Percentiles rank a stretch among this genome's conserved stretches.
phyloP scores from a whole-genome alignment of 2,797 vertebrate species.

The Tapera naevia region DNA sequence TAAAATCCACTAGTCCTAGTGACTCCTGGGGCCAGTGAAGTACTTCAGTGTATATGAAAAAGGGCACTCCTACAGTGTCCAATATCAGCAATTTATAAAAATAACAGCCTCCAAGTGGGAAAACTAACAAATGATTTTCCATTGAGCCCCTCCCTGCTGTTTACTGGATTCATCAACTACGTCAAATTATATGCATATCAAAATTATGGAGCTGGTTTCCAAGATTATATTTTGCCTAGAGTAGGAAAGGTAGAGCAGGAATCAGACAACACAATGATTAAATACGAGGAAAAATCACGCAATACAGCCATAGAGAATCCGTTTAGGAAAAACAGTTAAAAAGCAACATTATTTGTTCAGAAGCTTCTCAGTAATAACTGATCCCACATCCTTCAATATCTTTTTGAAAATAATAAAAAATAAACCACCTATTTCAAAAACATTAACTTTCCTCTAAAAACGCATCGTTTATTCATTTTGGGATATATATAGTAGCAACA shows the following conservation, averaged over 20 bases:
- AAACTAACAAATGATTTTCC: slow-evolving; percentile 77
- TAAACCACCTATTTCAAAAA: background rate
- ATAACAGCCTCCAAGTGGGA: slow-evolving; percentile 75
- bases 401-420: background rate
- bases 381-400: background rate
- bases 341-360: background rate
- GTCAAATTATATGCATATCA: slow-evolving; percentile 64
- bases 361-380: background rate
- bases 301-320: background rate
- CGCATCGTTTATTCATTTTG: background rate
- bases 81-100: slow-evolving; percentile 79
- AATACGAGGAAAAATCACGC: background rate
- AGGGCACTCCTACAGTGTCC: slow-evolving; percentile 77
- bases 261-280: background rate
- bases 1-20: slow-evolving; percentile 79
- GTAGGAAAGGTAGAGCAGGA: background rate
- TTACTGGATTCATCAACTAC: slow-evolving; percentile 66
- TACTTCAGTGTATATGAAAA: slow-evolving; percentile 71
- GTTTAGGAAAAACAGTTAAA: background rate
- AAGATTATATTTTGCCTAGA: slow-evolving; percentile 4
- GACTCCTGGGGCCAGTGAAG: slow-evolving; percentile 77
- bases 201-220: slow-evolving; percentile 38
- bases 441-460: background rate
- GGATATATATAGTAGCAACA: background rate
- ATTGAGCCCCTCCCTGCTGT: slow-evolving; percentile 76